These are phyloP conservation scores for Darevskia mixta DNA, from an alignment of 2,797 vertebrate species.

Conservation along the genomic window DNA sequence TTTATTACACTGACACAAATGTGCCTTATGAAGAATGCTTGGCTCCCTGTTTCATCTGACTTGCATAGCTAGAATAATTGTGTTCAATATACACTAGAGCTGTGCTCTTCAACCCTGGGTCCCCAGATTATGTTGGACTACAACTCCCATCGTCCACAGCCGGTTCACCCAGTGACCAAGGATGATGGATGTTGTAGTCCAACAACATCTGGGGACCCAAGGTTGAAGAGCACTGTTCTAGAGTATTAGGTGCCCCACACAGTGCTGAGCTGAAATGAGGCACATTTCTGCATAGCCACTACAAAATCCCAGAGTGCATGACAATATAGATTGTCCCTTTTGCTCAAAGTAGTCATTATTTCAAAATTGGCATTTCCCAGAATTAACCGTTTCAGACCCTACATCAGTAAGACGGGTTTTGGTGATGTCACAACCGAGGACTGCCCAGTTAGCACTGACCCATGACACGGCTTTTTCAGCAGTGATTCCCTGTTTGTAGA, in stretches of 20 bases:
- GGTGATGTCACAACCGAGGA: too few relatives aligned
- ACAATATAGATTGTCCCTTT: neutral
- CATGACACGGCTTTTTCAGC: too few relatives aligned
- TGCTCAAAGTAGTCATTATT: too few relatives aligned
- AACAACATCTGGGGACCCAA: too few relatives aligned
- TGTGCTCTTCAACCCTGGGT: neutral
- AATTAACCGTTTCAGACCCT: neutral
- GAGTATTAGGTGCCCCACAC: neutral
- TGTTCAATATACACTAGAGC: conserved; percentile 1
- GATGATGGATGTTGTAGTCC: too few relatives aligned
- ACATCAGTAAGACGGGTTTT: too few relatives aligned
- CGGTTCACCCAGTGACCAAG: too few relatives aligned
- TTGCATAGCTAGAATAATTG: conserved; percentile 48
- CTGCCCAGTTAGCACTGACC: too few relatives aligned
- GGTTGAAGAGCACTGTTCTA: neutral
- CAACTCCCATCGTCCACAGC: too few relatives aligned
- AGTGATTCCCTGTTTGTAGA: too few relatives aligned
- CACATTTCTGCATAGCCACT: neutral
- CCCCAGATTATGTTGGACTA: too few relatives aligned
- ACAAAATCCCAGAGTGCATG: neutral
- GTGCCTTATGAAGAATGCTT: conserved; percentile 63
- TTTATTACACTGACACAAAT: conserved; percentile 61
- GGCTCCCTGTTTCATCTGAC: conserved; percentile 38
- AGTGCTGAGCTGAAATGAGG: neutral
- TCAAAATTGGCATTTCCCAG: neutral